Base-by-base conservation (phyloP, 2,113 vertebrate species). In the Delphinapterus leucas region DNA sequence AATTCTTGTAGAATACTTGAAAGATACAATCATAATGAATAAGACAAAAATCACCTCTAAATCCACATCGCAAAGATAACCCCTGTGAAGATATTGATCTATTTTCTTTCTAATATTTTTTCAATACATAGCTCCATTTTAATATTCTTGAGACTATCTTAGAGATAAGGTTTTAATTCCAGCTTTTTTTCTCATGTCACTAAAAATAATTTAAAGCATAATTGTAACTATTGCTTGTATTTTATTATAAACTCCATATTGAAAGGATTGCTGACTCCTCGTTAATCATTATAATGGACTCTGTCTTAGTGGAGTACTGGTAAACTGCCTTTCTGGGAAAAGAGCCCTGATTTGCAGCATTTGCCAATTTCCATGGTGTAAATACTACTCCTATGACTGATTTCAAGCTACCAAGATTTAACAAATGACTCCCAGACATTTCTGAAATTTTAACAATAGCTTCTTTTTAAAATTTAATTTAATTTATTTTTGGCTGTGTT, bases 201-300 rank as follows among this genome's bases (percentile, higher is more conserved):
- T 71, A 61, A 90, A 95, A 90, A 67, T 55, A 67, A 68, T 68
- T 93, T 44, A 44, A 95, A 96, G 38, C 44, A 68, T 14, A 82
- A 71, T 63, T 79, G 8, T 55, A 82, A 86, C 61, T 41, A 60
- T 13, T 88, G 28, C 15, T 80, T 83, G 9, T 84, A 67, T 53
- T 91, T 90, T 92, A 74, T 53, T 38, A 67, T 53, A 80, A 47
- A 65, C 41, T 71, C 41, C 5, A 3, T 73, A 68, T 33, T 79
- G 17, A 90, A 90, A 91, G 41, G 4, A 49, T 58, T 93, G 63
- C 2, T 11, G 21, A 87, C 3, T 79, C 17, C 38, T 82, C 3
- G 60, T 82, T 96, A 71, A 74, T 86, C 36, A 13, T 74, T 74
- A 80, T 92, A 53, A 36, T 58, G 28, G 61, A 94, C 17, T 74